These are phyloP conservation scores for Drosophila falleni DNA, from an alignment of 2,888 invertebrate species.

Conservation along the genomic window DNA sequence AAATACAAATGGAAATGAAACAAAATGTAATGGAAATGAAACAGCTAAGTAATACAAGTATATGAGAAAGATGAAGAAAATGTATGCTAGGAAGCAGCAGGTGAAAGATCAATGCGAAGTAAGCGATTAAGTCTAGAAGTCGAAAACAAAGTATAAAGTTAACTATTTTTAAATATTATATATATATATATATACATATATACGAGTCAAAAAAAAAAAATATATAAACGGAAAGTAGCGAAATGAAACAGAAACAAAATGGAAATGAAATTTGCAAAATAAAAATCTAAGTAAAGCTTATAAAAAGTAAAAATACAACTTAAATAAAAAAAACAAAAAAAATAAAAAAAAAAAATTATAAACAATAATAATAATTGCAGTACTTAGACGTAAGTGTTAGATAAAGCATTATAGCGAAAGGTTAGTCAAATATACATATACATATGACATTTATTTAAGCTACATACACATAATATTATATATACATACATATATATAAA, in stretches of 20 bases:
- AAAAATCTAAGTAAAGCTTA: conserved; percentile 24
- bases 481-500: conserved; percentile 29
- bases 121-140: conserved; percentile 40
- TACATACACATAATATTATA: conserved; percentile 29
- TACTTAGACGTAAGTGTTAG: conserved; percentile 55
- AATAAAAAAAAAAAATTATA: conserved; percentile 8
- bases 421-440: conserved; percentile 59
- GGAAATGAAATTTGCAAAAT: conserved; percentile 27
- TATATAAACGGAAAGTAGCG: conserved; percentile 35
- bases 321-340: conserved; percentile 3
- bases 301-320: conserved; percentile 9
- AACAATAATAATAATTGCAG: conserved; percentile 23
- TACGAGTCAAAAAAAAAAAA: conserved; percentile 32
- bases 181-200: conserved; percentile 42
- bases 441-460: conserved; percentile 63
- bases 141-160: conserved; percentile 84
- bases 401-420: conserved; percentile 47
- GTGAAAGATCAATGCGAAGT: conserved; percentile 20
- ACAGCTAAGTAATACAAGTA: conserved; percentile 17
- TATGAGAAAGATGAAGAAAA: neutral
- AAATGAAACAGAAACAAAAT: conserved; percentile 17
- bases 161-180: conserved; percentile 83
- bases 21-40: conserved; percentile 20
- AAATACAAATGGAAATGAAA: conserved; percentile 14
- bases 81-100: conserved; percentile 1